Evolutionary conservation across 2,797 vertebrate genomes (phyloP), one percentile per base, ranked within the genome.

Genomic region (Botia almorhae): DNA sequence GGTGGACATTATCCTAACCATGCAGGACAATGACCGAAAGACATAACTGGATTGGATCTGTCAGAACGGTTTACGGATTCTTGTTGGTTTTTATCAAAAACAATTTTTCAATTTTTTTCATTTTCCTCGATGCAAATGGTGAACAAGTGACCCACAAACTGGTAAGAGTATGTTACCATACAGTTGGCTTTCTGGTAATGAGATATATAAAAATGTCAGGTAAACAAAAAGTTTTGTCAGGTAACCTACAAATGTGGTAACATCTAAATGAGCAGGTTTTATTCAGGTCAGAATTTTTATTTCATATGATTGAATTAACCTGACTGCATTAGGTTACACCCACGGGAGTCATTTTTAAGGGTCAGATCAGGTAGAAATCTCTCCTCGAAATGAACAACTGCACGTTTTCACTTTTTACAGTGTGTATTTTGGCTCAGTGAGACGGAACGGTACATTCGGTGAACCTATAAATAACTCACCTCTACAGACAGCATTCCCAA

Each of bases 31-130:
- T 87, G 80, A 79, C 80, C 87, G 67, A 36, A 77, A 81, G 82
- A 81, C 86, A 73, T 76, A 81, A 84, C 82, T 82, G 86, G 76
- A 83, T 82, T 69, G 85, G 87, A 90, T 89, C 83, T 87, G 86
- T 87, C 81, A 70, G 86, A 89, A 86, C 81, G 70, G 82, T 84
- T 88, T 81, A 83, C 85, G 55, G 63, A 80, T 61, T 78, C 87
- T 82, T 73, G 74, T 74, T 84, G 81, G 76, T 78, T 74, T 87
- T 73, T 80, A 82, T 82, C 80, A 71, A 89, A 83, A 87, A 79
- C 29, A 33, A 33, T 43, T 71, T 87, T 86, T 85, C 29, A 84
- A 88, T 73, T 81, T 82, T 85, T 39, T 61, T 73, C 88, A 79
- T 83, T 83, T 86, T 84, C 75, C 73, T 68, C 84, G 73, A 86